Percentiles rank a stretch among this genome's conserved stretches.
Conservation (phyloP, 1,140 invertebrate species). For the Sarcophaga peregrina region DNA sequence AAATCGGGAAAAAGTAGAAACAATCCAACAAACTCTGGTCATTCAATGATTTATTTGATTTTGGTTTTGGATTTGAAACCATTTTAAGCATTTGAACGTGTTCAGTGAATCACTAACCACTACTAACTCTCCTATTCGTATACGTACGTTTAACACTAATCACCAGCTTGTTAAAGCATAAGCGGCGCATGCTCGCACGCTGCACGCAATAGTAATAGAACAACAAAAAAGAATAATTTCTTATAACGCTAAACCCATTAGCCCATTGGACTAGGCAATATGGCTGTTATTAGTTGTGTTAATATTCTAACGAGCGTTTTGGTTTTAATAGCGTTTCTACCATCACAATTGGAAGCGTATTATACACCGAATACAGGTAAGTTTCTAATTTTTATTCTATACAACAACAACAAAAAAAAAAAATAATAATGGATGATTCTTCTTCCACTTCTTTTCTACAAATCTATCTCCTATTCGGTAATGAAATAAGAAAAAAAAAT, state of each 20-base stretch:
- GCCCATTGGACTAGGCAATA: not conserved
- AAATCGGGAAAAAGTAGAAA: too few species aligned
- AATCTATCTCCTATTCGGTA: not conserved
- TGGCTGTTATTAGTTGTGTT: slow-evolving; percentile 13
- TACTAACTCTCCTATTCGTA: not conserved
- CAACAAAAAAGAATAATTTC: not conserved
- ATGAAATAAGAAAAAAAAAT: not conserved
- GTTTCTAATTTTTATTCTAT: not conserved
- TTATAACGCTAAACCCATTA: not conserved
- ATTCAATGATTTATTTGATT: not conserved
- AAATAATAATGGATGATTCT: not conserved
- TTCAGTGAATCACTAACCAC: not conserved
- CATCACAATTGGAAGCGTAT: slow-evolving; percentile 32
- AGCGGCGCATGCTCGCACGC: not conserved
- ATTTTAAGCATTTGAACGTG: not conserved
- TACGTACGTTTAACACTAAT: slow-evolving; percentile 3
- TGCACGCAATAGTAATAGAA: not conserved
- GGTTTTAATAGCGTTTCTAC: slow-evolving; percentile 13
- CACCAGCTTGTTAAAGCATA: not conserved
- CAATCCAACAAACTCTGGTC: not conserved
- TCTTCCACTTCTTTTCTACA: not conserved
- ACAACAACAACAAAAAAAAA: not conserved
- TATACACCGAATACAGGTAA: slow-evolving; percentile 34
- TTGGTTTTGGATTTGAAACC: too few species aligned
- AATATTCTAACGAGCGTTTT: slow-evolving; percentile 22